Percentiles rank a stretch among this genome's conserved stretches.
Conservation (phyloP, 2,113 vertebrate genomes). For the Vulpes lagopus region DNA sequence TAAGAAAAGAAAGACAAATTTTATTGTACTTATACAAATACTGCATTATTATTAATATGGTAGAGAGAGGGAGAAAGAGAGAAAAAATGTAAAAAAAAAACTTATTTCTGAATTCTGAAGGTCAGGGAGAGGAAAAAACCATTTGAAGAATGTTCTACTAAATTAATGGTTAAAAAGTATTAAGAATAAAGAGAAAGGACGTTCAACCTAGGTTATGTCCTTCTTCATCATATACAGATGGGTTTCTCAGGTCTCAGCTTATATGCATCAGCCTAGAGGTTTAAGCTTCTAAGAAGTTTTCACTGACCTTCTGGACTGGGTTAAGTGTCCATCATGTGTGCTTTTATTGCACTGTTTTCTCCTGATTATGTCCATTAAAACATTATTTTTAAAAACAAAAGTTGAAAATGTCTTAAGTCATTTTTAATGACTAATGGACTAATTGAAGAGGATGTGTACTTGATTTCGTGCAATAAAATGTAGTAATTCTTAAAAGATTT, state of each 20-base stretch:
- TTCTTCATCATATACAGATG: neutral
- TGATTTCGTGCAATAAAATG: neutral
- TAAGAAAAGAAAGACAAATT: neutral
- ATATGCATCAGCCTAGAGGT: neutral
- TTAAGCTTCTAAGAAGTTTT: neutral
- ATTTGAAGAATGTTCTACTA: constrained; percentile 25
- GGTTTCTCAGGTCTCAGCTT: neutral
- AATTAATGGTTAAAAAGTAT: constrained; percentile 11
- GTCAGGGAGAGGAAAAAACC: neutral
- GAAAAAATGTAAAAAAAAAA: neutral
- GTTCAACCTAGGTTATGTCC: neutral
- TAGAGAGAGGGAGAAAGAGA: neutral
- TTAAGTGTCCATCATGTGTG: neutral
- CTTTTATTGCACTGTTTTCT: neutral
- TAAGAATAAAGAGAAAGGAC: constrained; percentile 8
- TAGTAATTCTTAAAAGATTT: neutral
- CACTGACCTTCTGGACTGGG: neutral
- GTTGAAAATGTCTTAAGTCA: neutral
- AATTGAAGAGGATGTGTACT: neutral
- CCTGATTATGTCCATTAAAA: neutral
- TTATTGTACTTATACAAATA: neutral
- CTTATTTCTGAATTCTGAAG: neutral
- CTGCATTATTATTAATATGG: neutral
- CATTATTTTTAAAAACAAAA: neutral
- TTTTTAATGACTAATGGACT: too few species aligned